Conservation (phyloP, 1,140 invertebrate species). For the Anastrepha obliqua region DNA sequence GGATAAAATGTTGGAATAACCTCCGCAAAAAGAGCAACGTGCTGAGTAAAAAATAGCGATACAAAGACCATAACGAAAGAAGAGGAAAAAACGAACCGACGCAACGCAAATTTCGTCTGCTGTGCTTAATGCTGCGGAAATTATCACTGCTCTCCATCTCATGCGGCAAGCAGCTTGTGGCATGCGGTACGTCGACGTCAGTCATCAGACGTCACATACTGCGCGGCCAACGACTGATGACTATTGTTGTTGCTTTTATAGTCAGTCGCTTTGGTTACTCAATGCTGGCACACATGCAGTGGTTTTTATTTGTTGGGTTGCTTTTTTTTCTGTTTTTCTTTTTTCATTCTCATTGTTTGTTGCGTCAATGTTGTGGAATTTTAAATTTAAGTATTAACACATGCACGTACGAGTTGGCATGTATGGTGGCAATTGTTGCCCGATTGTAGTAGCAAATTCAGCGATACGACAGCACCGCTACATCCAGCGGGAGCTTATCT, state of each 20-base stretch:
- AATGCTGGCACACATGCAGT: neutral
- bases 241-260: neutral
- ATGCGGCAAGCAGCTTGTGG: constrained; percentile 15
- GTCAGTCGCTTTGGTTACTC: neutral
- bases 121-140: constrained; percentile 49
- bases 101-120: constrained; percentile 11
- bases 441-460: neutral
- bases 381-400: constrained; percentile 20
- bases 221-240: neutral
- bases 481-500: constrained; percentile 15
- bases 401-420: neutral
- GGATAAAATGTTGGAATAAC: constrained; percentile 31
- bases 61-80: neutral
- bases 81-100: neutral
- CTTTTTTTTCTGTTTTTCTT: neutral
- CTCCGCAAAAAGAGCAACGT: neutral
- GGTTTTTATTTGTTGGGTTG: neutral
- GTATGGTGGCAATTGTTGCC: neutral
- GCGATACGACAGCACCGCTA: neutral
- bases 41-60: constrained; percentile 21
- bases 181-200: constrained; percentile 47
- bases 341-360: constrained; percentile 22
- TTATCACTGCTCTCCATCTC: constrained; percentile 22
- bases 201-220: constrained; percentile 36
- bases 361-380: constrained; percentile 40